phyloP scores from a whole-genome alignment of 2,113 vertebrate species.

The Piprites chloris region DNA sequence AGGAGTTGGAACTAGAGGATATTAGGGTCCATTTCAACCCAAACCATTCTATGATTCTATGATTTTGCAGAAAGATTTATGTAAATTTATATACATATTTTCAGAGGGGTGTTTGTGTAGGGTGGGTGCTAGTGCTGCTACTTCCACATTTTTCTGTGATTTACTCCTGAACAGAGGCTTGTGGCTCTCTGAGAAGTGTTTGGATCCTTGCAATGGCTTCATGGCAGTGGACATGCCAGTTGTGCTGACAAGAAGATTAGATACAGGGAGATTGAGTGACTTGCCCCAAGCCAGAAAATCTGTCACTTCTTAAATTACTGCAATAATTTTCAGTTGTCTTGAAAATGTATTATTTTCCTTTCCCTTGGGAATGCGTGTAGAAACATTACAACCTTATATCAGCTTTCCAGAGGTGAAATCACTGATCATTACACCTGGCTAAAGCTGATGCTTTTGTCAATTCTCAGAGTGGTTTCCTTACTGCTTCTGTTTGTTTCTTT shows the following conservation, averaged over 20 bases:
- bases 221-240: not conserved
- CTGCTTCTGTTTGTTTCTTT: not conserved
- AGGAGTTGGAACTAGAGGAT: not conserved
- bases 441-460: not conserved
- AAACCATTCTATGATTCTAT: not conserved
- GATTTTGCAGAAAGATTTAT: not conserved
- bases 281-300: not conserved
- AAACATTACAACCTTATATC: not conserved
- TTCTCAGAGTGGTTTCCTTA: not conserved
- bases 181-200: not conserved
- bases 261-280: not conserved
- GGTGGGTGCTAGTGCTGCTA: not conserved
- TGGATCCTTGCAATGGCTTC: not conserved
- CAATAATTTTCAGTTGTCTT: not conserved
- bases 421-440: not conserved
- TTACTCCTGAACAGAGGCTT: not conserved
- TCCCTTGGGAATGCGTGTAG: not conserved
- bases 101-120: not conserved
- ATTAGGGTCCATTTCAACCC: not conserved
- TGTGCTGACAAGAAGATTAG: not conserved
- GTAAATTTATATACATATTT: not conserved
- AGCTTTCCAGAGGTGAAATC: not conserved
- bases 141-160: not conserved
- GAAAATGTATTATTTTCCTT: not conserved
- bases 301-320: not conserved